Evolutionary conservation across 2,113 vertebrate genomes (phyloP).

Genomic region (Variabilichromis moorii): DNA sequence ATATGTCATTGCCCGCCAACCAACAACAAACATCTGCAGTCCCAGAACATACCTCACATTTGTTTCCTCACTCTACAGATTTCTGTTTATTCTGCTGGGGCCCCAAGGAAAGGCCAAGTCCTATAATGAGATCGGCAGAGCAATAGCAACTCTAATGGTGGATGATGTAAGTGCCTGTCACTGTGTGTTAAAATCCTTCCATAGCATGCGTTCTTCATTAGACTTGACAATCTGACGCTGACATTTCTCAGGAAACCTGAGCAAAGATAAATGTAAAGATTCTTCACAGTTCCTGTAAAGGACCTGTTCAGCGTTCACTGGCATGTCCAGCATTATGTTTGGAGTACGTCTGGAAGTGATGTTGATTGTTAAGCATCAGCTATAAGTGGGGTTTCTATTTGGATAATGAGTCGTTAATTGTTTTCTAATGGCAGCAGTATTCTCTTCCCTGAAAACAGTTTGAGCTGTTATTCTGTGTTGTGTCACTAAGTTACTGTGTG

Average conservation of each 20-base stretch:
- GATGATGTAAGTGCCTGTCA: conserved; percentile 81
- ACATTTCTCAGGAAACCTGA: background rate
- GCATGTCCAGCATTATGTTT: background rate
- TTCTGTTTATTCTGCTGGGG: conserved; percentile 93
- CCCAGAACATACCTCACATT: background rate
- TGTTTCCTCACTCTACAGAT: conserved; percentile 67
- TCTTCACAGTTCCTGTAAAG: background rate
- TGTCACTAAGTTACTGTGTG: background rate
- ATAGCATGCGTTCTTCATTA: background rate
- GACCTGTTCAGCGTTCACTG: background rate
- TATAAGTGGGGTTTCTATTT: background rate
- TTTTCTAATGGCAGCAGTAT: background rate
- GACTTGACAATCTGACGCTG: background rate
- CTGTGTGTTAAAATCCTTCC: background rate
- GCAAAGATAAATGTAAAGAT: background rate
- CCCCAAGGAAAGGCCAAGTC: conserved; percentile 90
- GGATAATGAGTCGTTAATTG: background rate
- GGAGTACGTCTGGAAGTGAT: background rate
- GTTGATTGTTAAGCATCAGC: background rate
- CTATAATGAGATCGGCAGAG: conserved; percentile 93
- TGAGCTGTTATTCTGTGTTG: background rate
- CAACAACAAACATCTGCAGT: background rate
- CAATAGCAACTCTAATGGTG: conserved; percentile 95
- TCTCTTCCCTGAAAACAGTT: background rate
- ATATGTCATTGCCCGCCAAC: background rate